Conservation (phyloP, 2,797 vertebrate species). For the Zenarchopterus dispar region DNA sequence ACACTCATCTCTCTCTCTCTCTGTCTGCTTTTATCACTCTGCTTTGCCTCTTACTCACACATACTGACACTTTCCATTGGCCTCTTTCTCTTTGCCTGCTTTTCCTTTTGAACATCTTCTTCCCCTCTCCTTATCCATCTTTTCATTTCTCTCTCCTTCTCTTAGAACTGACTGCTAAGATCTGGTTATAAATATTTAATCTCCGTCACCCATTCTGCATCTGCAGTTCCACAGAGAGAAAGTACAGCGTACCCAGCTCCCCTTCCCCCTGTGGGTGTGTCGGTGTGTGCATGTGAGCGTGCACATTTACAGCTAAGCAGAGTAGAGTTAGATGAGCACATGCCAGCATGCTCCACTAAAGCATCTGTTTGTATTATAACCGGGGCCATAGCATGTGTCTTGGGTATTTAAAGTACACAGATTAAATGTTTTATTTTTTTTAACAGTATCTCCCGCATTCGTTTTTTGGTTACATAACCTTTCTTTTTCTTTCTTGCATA, state of each 20-base stretch:
- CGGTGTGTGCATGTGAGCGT: slow-evolving; percentile 15
- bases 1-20: slow-evolving; percentile 61
- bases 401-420: neutral
- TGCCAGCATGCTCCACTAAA: slow-evolving; percentile 27
- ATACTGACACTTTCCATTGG: slow-evolving; percentile 22
- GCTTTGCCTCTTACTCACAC: slow-evolving; percentile 26
- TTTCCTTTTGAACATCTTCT: slow-evolving; percentile 24
- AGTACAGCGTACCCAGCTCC: slow-evolving; percentile 28
- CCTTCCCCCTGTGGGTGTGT: no score
- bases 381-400: slow-evolving; percentile 7
- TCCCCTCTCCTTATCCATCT: slow-evolving; percentile 24
- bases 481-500: no score
- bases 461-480: no score
- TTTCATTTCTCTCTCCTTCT: slow-evolving; percentile 24
- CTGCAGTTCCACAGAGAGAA: slow-evolving; percentile 56
- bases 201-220: slow-evolving; percentile 66
- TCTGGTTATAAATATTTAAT: slow-evolving; percentile 77
- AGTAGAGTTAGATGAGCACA: slow-evolving; percentile 35
- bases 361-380: slow-evolving; percentile 50
- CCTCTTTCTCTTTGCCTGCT: slow-evolving; percentile 31
- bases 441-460: no score
- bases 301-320: slow-evolving; percentile 15
- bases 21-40: slow-evolving; percentile 49
- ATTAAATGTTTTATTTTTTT: no score
- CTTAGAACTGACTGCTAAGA: slow-evolving; percentile 56